Evolutionary conservation across 2,888 invertebrate genomes (phyloP).

Genomic region (Thymelicus lineola): DNA sequence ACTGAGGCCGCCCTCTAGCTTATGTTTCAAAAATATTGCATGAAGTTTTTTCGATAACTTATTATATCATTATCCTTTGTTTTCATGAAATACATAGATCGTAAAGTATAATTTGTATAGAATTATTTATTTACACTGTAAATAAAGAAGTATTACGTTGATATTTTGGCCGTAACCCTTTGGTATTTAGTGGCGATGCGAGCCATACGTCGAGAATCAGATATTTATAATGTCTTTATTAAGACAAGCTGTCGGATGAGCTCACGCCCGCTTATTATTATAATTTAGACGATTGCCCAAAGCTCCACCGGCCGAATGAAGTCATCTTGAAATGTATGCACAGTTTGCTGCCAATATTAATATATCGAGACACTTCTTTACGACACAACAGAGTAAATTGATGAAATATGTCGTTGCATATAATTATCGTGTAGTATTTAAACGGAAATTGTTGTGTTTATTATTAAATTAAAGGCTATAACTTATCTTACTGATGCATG

Average conservation of each 20-base stretch:
- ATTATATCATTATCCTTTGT: no score
- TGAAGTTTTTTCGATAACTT: conserved; percentile 9
- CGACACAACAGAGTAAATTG: conserved; percentile 8
- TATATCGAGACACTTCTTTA: conserved; percentile 28
- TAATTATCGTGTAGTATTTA: conserved; percentile 1
- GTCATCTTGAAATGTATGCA: conserved; percentile 69
- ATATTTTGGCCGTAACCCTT: conserved; percentile 67
- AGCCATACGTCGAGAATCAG: conserved; percentile 71
- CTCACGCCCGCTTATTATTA: conserved; percentile 84
- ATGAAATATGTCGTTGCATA: neutral
- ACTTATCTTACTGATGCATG: neutral
- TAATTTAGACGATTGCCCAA: conserved; percentile 84
- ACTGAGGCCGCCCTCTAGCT: conserved; percentile 61
- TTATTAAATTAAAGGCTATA: conserved; percentile 2
- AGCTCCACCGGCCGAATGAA: conserved; percentile 76
- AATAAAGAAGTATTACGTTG: conserved; percentile 32
- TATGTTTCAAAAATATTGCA: conserved; percentile 45
- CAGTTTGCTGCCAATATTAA: conserved; percentile 45
- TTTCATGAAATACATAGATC: no score
- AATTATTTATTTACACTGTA: no score
- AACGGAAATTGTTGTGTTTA: conserved; percentile 5
- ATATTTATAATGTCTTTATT: conserved; percentile 85
- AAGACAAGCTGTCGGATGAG: conserved; percentile 74
- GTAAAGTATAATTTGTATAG: no score
- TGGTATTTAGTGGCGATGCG: conserved; percentile 69